Percentiles rank a stretch among this genome's conserved stretches.
phyloP scores from a whole-genome alignment of 2,113 vertebrate species.

The Riparia riparia region DNA sequence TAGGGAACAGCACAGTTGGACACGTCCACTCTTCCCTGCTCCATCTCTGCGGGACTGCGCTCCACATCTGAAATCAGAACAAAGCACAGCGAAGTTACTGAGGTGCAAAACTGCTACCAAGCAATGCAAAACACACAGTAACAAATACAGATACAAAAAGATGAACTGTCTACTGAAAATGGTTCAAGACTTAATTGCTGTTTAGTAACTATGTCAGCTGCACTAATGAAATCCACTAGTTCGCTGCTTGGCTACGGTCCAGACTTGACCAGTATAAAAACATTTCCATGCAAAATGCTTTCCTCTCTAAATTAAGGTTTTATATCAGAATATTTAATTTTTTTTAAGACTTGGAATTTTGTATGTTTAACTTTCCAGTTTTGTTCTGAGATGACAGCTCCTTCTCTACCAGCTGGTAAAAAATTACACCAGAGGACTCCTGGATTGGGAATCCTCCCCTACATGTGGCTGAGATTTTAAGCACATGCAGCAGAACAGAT shows the following conservation, averaged over 20 bases:
- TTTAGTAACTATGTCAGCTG: not conserved
- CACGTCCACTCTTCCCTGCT: slow-evolving; percentile 75
- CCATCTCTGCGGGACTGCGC: slow-evolving; percentile 58
- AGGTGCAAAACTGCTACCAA: not conserved
- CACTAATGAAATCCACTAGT: not conserved
- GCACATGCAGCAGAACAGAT: not conserved
- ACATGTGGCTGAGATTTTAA: not conserved
- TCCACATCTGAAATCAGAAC: slow-evolving; percentile 68
- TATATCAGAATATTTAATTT: not conserved
- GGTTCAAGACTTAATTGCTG: not conserved
- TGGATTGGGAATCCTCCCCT: not conserved
- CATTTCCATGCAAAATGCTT: not conserved
- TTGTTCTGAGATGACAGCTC: not conserved
- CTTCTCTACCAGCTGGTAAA: not conserved
- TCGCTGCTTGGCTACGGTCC: accelerated
- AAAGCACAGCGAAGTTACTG: not conserved
- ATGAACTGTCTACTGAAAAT: not conserved
- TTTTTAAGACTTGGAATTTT: not conserved
- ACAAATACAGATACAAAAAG: not conserved
- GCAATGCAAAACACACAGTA: not conserved
- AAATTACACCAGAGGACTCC: not conserved
- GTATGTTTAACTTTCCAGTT: not conserved
- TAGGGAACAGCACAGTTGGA: slow-evolving; percentile 69
- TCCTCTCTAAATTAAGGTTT: not conserved
- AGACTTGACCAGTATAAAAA: not conserved